phyloP scores from a whole-genome alignment of 2,113 vertebrate species.

The Miniopterus natalensis region DNA sequence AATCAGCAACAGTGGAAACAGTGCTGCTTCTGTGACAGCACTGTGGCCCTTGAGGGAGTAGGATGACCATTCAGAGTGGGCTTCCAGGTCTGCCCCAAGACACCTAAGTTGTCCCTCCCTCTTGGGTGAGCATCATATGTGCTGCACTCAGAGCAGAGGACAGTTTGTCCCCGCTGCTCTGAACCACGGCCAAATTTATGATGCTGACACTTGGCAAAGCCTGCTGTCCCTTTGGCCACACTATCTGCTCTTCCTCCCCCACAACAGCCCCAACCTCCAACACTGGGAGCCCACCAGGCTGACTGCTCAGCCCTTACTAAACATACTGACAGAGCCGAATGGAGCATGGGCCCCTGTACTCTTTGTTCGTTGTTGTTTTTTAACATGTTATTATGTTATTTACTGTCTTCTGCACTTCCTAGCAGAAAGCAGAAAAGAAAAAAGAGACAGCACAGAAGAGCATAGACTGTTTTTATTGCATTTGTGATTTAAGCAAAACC shows the following conservation, averaged over 20 bases:
- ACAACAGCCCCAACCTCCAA: background rate
- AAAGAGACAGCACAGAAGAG: background rate
- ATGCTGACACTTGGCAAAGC: background rate
- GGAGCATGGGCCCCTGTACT: background rate
- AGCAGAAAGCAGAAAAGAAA: background rate
- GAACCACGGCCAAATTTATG: background rate
- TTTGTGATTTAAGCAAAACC: constrained; percentile 48
- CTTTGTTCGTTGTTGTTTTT: background rate
- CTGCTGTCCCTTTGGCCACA: background rate
- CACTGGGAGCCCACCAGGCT: accelerated
- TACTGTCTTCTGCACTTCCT: background rate
- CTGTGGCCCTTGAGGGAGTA: background rate
- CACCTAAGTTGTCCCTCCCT: background rate
- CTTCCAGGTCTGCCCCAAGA: accelerated
- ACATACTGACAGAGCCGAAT: background rate
- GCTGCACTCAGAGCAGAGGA: background rate
- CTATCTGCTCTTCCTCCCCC: background rate
- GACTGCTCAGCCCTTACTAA: background rate
- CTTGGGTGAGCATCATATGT: background rate
- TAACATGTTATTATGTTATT: background rate
- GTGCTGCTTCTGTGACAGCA: background rate
- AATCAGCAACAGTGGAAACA: background rate
- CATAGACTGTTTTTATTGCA: background rate
- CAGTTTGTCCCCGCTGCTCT: background rate
- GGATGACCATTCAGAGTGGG: background rate